Evolutionary conservation across 35 echinoderm and acorn worm species (phyloP), one percentile per base, ranked within the genome.

Genomic region (Holothuria glaberrima): DNA sequence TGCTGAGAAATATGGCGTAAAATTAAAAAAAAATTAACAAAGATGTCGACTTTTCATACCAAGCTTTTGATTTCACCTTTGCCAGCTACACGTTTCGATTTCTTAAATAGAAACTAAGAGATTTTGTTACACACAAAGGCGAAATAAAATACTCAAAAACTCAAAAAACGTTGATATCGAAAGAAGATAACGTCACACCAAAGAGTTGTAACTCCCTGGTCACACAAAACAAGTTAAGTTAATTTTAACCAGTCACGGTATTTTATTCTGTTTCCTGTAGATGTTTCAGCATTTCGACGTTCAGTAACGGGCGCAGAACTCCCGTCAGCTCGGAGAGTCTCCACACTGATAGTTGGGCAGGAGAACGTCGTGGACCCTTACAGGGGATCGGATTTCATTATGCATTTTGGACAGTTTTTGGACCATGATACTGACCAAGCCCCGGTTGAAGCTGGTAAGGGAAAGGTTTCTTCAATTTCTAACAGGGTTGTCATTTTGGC

Each of bases 381-480:
- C 27, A 52, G 85, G 24, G 85, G 85, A 67, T 87, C 85, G n/a
- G 85, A 87, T 50, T 46, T 87, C 4, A 87, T 92, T 17, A 92
- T 92, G 87, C 91, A 93, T 25, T 88, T 93, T 21, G 97, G 97
- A 50, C 97, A 99, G 71, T 92, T 91, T 26, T 24, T 99, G 6
- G 97, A 99, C 45, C 97, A 99, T 64, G 97, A 99, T n/a, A 58
- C 91, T 0, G 91, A 90, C 54, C 91, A 91, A 84, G 89, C 67
- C 5, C 92, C 38, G 69, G 91, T 62, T 30, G 80, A 75, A 66
- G 95, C 91, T 88, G 71, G 52, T 91, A 19, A 68, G 70, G n/a
- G n/a, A n/a, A n/a, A n/a, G n/a, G n/a, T n/a, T n/a, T n/a, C n/a
- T n/a, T n/a, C n/a, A n/a, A n/a, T n/a, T n/a, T n/a, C n/a, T n/a